phyloP scores from a whole-genome alignment of 2,888 invertebrate species.

The Lasioglossum zephyrum region DNA sequence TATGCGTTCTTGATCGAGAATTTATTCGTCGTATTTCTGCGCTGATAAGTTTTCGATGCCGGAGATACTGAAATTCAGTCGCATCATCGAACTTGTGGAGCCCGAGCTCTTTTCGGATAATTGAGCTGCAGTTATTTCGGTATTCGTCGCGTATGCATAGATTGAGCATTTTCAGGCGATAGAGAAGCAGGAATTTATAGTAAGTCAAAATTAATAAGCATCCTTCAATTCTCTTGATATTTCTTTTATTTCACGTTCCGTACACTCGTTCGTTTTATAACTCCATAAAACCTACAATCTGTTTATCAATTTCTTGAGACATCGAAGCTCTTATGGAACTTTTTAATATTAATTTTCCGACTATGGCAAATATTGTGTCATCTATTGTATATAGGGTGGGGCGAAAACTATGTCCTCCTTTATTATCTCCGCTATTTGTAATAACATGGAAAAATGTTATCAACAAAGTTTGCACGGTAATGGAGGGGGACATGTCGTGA shows the following conservation, averaged over 20 bases:
- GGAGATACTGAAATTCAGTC: neutral
- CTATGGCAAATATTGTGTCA: neutral
- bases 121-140: no score
- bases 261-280: neutral
- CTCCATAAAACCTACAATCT: no score
- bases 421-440: no score
- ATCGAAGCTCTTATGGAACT: neutral
- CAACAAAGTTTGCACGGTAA: no score
- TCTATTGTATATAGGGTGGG: no score
- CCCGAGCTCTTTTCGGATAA: neutral
- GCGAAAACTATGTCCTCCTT: no score
- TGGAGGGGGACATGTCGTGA: no score
- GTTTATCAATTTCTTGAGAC: neutral
- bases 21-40: neutral
- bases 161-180: no score
- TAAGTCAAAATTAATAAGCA: neutral
- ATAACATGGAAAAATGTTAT: no score
- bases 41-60: neutral
- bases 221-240: neutral
- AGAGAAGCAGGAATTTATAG: no score
- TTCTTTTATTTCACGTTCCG: neutral
- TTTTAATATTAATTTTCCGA: neutral
- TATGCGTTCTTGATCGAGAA: neutral
- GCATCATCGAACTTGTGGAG: neutral
- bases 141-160: no score